Conservation (phyloP, 2,797 vertebrate species). For the Halcyon chelicuti region DNA sequence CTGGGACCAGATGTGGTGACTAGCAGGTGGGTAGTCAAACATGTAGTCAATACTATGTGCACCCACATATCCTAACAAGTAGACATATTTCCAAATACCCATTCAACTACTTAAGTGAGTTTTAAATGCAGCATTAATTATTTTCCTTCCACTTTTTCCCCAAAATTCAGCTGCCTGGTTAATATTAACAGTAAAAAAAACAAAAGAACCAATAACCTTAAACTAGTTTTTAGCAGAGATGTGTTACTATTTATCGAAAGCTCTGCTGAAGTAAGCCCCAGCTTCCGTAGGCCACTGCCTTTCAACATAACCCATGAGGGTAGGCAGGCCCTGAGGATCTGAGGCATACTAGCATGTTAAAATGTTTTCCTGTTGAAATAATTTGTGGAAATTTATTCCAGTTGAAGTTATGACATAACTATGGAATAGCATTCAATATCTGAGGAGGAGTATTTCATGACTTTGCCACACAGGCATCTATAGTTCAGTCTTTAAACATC, state of each 20-base stretch:
- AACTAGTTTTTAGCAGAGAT: background rate
- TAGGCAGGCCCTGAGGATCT: background rate
- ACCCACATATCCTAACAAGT: background rate
- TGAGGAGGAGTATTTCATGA: background rate
- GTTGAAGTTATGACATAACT: background rate
- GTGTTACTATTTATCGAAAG: background rate
- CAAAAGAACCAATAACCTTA: background rate
- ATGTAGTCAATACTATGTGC: background rate
- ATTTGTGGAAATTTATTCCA: background rate
- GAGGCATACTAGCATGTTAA: background rate
- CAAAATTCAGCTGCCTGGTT: background rate
- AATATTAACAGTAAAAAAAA: background rate
- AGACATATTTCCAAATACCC: background rate
- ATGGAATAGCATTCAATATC: background rate
- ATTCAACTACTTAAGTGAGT: background rate
- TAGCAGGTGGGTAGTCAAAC: background rate
- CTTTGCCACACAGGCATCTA: background rate
- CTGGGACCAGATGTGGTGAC: background rate
- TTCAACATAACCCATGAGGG: background rate
- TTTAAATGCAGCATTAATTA: background rate
- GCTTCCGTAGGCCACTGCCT: background rate
- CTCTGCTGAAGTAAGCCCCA: background rate
- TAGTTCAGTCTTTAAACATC: background rate
- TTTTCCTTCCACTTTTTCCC: background rate
- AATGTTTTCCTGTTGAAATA: background rate